Conservation (phyloP, 2,888 invertebrate genomes). For the Zele albiditarsus region DNA sequence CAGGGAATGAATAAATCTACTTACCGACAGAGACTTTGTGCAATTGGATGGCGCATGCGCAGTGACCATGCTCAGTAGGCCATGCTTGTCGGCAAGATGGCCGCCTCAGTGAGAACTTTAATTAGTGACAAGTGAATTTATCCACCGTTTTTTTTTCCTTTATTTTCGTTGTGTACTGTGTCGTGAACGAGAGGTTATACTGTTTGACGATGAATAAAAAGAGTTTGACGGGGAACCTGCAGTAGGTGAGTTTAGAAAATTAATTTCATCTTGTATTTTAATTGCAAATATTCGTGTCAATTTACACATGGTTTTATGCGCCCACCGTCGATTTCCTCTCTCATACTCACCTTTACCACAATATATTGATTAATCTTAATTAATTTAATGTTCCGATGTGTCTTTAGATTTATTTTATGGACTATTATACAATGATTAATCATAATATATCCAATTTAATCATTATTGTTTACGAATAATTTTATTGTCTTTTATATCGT, state of each 20-base stretch:
- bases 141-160: constrained; percentile 55
- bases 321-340: constrained; percentile 3
- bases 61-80: constrained; percentile 11
- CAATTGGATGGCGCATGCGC: not conserved
- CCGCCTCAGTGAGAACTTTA: constrained; percentile 60
- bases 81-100: constrained; percentile 62
- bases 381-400: not conserved
- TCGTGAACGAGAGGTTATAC: constrained; percentile 46
- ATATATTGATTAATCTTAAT: not conserved
- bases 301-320: constrained; percentile 4
- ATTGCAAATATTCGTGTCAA: not conserved
- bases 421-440: not conserved
- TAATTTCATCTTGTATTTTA: not conserved
- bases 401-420: not conserved
- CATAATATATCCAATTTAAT: not conserved
- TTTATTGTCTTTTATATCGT: not conserved
- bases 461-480: not conserved
- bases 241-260: constrained; percentile 53
- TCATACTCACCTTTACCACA: not conserved
- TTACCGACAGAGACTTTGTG: not conserved
- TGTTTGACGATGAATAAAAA: constrained; percentile 43
- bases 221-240: constrained; percentile 50
- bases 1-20: not conserved
- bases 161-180: constrained; percentile 54
- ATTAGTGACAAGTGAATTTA: constrained; percentile 64